Evolutionary conservation across 2,888 invertebrate genomes (phyloP), one percentile per base, ranked within the genome.

Genomic region (Colostygia pectinataria): DNA sequence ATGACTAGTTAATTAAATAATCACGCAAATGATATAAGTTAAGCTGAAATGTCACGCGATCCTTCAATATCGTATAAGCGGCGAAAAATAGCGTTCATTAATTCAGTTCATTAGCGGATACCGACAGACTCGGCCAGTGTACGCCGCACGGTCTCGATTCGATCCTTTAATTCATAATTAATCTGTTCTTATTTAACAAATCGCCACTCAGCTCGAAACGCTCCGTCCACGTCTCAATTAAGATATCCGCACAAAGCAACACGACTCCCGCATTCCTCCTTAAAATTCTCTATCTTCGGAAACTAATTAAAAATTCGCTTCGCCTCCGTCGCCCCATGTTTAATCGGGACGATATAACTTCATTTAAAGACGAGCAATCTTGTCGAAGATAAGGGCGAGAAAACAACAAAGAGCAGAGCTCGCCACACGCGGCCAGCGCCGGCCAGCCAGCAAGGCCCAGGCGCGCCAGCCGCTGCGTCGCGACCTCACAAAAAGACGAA

Each of bases 261-360:
- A 85, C 74, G 76, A 74, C 79, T 78, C 81, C 77, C 66, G 85
- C 84, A 87, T 88, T 83, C 87, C 87, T 79, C 74, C 80, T 82
- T 80, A 80, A 83, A 88, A 85, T 86, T 82, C 84, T 80, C 83
- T 86, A 88, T 86, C 86, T 87, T 89, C 80, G 89, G 87, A 87
- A 88, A 89, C 89, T 90, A 90, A 89, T 90, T 90, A 90, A 89
- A 89, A 89, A 89, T 89, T 88, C 88, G 88, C 85, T 71, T 82
- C 85, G 83, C 82, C 86, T 81, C 72, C 80, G 71, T 80, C 71
- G 80, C 72, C 75, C 75, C 78, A 73, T 84, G 86, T 84, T 84
- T 84, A 87, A 87, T 84, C 88, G 85, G 71, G 80, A 75, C 83
- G 83, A 84, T 90, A 89, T 90, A 89, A 89, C 90, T 90, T 90